Evolutionary conservation across 1,140 invertebrate genomes (phyloP), one percentile per base, ranked within the genome.

Genomic region (Scaptomyza hsui): DNA sequence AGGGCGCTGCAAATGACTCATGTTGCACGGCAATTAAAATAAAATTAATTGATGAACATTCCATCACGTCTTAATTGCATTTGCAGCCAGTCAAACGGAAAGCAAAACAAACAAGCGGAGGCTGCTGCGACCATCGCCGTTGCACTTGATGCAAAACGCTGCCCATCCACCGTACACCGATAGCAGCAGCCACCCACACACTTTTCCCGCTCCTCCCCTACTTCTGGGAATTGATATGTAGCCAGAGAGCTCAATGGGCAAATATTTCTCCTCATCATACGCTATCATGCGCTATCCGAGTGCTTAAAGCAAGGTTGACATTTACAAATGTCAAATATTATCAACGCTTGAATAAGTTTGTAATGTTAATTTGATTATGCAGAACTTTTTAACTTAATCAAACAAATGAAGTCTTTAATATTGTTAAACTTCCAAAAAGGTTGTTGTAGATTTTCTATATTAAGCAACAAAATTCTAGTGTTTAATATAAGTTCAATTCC

Each of bases 21-120:
- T 75, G 61, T 63, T 61, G 47, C 39, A 45, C 41, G 53, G 68
- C 75, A 72, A 75, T 82, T 75, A 56, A 88, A 86, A 88, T 60
- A 41, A 75, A 81, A 88, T 81, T 88, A 86, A 82, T 86, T 88
- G 71, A 75, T 72, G 72, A 56, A 75, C 88, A 86, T 88, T 88
- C 78, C 75, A 78, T 75, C 82, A 78, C 60, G 56, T 72, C 71
- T 78, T 82, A 88, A 86, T 88, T 86, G 71, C 67, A 78, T 60
- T 75, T 61, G 51, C 56, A 69, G 49, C 49, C 67, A 69, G 60
- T 29, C 35, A 42, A 64, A 75, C 55, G 59, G 53, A 75, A 62
- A 69, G 32, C 48, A 24, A 37, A 19, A 19, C 35, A 41, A 21
- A 55, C 18, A 44, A 29, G 2, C 42, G 35, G 26, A 41, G 42